phyloP scores from a whole-genome alignment of 2,797 vertebrate genomes.

The Dallia pectoralis region DNA sequence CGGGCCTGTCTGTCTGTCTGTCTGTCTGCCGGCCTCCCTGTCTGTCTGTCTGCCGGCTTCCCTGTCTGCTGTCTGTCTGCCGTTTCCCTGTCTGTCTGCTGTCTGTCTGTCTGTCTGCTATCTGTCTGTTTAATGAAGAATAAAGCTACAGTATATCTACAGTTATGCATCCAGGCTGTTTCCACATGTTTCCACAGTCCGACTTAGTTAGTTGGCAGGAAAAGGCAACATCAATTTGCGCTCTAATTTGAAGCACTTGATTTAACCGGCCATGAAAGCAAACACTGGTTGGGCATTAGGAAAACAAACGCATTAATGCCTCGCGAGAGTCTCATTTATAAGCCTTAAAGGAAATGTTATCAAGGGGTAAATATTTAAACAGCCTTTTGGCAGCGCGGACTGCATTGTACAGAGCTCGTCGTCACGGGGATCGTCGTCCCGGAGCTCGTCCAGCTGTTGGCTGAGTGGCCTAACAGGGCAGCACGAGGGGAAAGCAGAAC shows the following conservation, averaged over 20 bases:
- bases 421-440: too few species aligned
- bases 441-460: conserved; percentile 53
- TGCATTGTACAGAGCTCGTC: conserved; percentile 55
- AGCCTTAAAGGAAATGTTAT: conserved; percentile 63
- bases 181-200: conserved; percentile 36
- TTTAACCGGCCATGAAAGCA: conserved; percentile 63
- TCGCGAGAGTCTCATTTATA: conserved; percentile 39
- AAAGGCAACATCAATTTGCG: conserved; percentile 47
- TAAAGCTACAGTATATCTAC: conserved; percentile 35
- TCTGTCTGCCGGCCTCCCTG: background rate
- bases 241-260: conserved; percentile 53
- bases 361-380: conserved; percentile 75
- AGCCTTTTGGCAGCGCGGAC: conserved; percentile 59
- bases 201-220: conserved; percentile 62
- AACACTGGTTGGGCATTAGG: conserved; percentile 61
- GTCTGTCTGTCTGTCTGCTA: conserved; percentile 20
- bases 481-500: conserved; percentile 13
- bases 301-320: conserved; percentile 68
- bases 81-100: too few species aligned
- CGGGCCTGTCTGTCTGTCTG: too few species aligned
- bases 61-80: background rate
- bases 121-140: conserved; percentile 47
- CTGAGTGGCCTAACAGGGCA: conserved; percentile 41
- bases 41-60: background rate
- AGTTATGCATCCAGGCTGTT: conserved; percentile 37